phyloP scores from a whole-genome alignment of 2,797 vertebrate species.

The Sebastes hopkinsi region DNA sequence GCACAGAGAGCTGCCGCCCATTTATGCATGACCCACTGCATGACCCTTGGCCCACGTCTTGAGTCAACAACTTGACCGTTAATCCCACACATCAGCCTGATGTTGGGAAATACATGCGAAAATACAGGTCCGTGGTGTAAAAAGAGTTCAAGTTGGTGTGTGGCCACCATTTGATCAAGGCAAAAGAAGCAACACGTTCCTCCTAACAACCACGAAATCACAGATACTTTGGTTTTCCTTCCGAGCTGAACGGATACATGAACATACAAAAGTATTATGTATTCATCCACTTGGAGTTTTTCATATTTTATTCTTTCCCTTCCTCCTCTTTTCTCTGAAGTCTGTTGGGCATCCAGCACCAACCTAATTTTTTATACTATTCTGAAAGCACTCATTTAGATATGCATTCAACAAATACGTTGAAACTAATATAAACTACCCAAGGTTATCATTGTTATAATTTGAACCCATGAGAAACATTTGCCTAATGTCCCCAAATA shows the following conservation, averaged over 20 bases:
- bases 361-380: neutral
- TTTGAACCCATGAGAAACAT: neutral
- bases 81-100: neutral
- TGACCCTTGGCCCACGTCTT: neutral
- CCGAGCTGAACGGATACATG: neutral
- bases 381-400: neutral
- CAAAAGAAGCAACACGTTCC: neutral
- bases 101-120: neutral
- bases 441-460: neutral
- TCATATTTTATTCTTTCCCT: neutral
- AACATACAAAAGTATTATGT: neutral
- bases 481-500: neutral
- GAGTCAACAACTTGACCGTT: conserved; percentile 22
- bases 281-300: neutral
- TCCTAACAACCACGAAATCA: neutral
- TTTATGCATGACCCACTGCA: neutral
- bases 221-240: neutral
- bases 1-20: neutral
- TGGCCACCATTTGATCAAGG: rapidly evolving
- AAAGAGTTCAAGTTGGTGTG: neutral
- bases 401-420: neutral
- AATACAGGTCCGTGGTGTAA: neutral
- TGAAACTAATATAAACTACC: neutral
- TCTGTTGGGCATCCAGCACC: neutral
- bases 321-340: neutral